Evolutionary conservation across 2,888 invertebrate genomes (phyloP), one percentile per base, ranked within the genome.

Genomic region (Dorcus hopei): DNA sequence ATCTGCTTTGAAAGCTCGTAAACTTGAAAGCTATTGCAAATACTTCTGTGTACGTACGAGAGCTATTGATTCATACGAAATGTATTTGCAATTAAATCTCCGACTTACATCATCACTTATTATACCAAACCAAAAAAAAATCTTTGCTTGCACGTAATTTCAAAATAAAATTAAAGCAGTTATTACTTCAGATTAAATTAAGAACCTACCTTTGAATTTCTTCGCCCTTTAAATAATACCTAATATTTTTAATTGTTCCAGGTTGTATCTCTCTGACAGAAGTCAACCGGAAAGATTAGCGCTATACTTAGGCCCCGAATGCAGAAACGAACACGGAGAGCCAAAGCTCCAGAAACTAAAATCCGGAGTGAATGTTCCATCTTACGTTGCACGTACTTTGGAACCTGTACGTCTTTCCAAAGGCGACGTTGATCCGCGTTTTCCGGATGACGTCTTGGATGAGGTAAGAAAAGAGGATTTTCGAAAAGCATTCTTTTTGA

Each of bases 181-280:
- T n/a, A n/a, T n/a, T n/a, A n/a, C n/a, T 26, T 26, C 26, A 26
- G 26, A 26, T 26, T 26, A 26, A 26, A 26, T 3, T 4, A 26
- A 26, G 26, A 4, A 26, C 5, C 1, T 5, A 26, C 2, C 14
- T 14, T 14, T 14, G 14, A 14, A 14, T 14, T 14, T 14, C 14
- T 14, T 14, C 1, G 14, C 14, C 14, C 14, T 14, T 14, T 14
- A 14, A 14, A 14, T 14, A 14, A 14, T 19, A 19, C 19, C 19
- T 19, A 19, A 11, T 41, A 6, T 41, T 41, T n/a, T 41, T 41
- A 11, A 45, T 19, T 45, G n/a, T 66, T 68, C 14, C 66, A 83
- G 85, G 65, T 77, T 87, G 47, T 85, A 84, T 71, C 71, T 86
- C 49, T 79, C 81, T 1, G 83, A 86, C 66, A 76, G 72, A 49